Conservation (phyloP, 2,888 invertebrate genomes). For the Scaptomyza caliginosa region DNA sequence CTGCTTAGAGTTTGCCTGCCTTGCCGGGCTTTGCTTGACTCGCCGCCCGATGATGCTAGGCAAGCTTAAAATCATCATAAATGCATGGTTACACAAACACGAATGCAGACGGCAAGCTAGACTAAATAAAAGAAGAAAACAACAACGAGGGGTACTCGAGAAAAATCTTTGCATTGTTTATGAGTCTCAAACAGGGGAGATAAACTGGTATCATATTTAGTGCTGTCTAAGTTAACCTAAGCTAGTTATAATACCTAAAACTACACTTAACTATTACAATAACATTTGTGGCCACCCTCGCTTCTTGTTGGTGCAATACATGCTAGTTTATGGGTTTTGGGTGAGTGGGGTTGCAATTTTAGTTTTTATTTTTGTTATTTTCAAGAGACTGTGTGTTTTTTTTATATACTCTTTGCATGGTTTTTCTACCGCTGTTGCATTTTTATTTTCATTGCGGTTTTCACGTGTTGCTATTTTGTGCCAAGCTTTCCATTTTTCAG, state of each 20-base stretch:
- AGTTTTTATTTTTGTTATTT: constrained; percentile 58
- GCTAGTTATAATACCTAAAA: no score
- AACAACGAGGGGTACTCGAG: constrained; percentile 10
- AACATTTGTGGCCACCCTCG: constrained; percentile 34
- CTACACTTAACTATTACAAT: background rate
- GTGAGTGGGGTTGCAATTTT: constrained; percentile 62
- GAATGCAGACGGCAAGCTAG: constrained; percentile 24
- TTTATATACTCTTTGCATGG: background rate
- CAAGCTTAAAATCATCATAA: constrained; percentile 79
- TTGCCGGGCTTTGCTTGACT: constrained; percentile 25
- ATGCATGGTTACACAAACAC: constrained; percentile 70
- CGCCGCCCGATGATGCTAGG: constrained; percentile 62
- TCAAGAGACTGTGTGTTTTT: constrained; percentile 26
- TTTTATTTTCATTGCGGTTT: constrained; percentile 61
- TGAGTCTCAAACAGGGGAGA: no score
- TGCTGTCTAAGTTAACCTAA: no score
- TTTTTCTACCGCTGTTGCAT: constrained; percentile 18
- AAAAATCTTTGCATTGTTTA: no score
- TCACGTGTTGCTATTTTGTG: constrained; percentile 72
- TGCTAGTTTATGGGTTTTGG: constrained; percentile 62
- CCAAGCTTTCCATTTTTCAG: constrained; percentile 49
- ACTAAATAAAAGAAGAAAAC: background rate
- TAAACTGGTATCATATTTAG: no score
- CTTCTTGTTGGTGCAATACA: constrained; percentile 35
- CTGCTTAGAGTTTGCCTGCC: background rate